These are phyloP conservation scores for Luffia ferchaultella DNA, from an alignment of 2,888 invertebrate genomes.

Conservation along the genomic window DNA sequence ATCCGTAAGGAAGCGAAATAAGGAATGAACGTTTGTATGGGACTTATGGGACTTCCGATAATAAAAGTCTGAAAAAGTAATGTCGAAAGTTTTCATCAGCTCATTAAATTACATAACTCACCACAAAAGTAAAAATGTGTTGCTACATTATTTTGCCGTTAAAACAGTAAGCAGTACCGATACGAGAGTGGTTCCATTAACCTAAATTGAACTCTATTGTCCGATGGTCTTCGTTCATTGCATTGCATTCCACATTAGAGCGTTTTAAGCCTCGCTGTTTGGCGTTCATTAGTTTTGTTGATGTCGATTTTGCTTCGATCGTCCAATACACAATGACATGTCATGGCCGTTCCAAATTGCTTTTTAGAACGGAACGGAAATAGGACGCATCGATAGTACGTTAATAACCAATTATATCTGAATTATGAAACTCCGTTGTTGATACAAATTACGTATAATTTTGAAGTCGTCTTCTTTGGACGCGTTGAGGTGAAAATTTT, in stretches of 20 bases:
- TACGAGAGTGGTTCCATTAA: constrained; percentile 26
- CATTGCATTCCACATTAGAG: constrained; percentile 16
- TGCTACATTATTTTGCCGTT: too few species aligned
- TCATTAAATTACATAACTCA: too few species aligned
- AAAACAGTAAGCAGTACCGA: neutral
- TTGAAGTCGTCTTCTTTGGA: constrained; percentile 25
- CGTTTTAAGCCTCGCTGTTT: neutral
- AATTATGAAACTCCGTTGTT: constrained; percentile 39
- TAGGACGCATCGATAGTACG: neutral
- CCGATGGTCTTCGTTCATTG: constrained; percentile 30
- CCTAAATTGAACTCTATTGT: constrained; percentile 42
- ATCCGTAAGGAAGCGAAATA: too few species aligned
- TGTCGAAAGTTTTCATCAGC: too few species aligned
- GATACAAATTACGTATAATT: constrained; percentile 19
- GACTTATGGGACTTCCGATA: too few species aligned
- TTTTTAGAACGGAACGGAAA: constrained; percentile 11
- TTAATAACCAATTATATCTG: neutral
- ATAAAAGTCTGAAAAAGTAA: too few species aligned
- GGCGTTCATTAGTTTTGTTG: neutral
- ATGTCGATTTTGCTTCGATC: neutral
- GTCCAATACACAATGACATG: neutral
- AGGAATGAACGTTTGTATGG: too few species aligned
- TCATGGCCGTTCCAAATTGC: constrained; percentile 6
- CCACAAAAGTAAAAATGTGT: too few species aligned
- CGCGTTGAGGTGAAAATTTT: too few species aligned